A percentile compares a stretch with the other conserved stretches of the same genome.
Conservation (phyloP, 2,113 vertebrate species). For the Alethe castanea region DNA sequence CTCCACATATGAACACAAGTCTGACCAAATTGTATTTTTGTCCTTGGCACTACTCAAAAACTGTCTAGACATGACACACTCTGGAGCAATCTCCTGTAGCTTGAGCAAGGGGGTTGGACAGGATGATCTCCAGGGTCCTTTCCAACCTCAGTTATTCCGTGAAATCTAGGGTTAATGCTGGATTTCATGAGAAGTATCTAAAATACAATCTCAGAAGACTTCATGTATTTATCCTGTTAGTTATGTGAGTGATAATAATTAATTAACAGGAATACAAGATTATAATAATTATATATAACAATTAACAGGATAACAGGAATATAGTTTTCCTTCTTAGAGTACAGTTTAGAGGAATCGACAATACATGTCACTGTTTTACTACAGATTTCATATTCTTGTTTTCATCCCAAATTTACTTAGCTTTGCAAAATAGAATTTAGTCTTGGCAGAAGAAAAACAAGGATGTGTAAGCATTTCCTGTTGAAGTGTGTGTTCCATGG, state of each 20-base stretch:
- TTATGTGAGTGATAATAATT: neutral
- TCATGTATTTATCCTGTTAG: neutral
- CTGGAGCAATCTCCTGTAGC: neutral
- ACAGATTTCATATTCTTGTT: neutral
- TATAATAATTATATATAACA: too few species aligned
- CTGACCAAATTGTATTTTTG: rapidly evolving
- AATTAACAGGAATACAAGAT: too few species aligned
- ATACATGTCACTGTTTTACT: neutral
- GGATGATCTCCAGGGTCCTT: neutral
- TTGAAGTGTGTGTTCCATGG: neutral
- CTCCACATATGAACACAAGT: rapidly evolving
- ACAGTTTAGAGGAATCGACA: neutral
- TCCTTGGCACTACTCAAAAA: neutral
- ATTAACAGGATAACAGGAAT: neutral
- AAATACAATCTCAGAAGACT: neutral
- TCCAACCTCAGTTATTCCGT: rapidly evolving
- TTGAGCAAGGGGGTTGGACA: neutral
- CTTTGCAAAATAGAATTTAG: neutral
- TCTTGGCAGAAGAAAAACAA: neutral
- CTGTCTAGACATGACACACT: too few species aligned
- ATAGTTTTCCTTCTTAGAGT: neutral
- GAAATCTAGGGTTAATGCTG: neutral
- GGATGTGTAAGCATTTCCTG: neutral
- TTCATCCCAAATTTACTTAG: neutral
- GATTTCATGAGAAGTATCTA: neutral